Evolutionary conservation across 2,797 vertebrate species (phyloP).

Genomic region (Hapalemur alaotrensis): DNA sequence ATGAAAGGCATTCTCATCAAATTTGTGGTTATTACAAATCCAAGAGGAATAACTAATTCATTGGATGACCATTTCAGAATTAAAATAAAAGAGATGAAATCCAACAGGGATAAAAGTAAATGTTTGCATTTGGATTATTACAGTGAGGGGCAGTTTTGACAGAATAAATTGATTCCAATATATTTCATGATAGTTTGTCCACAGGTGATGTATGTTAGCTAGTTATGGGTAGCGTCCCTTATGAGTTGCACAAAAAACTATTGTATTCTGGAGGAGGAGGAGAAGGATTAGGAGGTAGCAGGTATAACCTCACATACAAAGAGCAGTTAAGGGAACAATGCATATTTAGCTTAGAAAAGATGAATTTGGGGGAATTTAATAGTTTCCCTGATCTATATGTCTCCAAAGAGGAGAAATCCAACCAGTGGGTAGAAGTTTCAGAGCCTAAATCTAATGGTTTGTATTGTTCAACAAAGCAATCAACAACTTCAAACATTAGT

Average conservation of each 20-base stretch:
- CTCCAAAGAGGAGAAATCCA: neutral
- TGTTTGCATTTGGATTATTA: neutral
- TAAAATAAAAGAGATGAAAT: neutral
- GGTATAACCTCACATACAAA: neutral
- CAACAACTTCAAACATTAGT: neutral
- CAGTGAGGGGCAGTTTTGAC: neutral
- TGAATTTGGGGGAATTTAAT: neutral
- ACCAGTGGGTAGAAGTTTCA: neutral
- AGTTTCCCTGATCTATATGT: neutral
- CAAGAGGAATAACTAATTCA: neutral
- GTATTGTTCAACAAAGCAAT: neutral
- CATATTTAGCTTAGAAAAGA: neutral
- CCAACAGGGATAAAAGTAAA: neutral
- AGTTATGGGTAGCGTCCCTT: neutral
- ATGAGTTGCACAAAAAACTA: neutral
- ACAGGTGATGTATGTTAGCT: neutral
- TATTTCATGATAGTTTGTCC: neutral
- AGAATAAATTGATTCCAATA: neutral
- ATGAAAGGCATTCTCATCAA: neutral
- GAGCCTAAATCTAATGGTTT: neutral
- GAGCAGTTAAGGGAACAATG: neutral
- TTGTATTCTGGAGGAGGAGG: neutral
- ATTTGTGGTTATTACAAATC: neutral
- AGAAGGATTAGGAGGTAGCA: neutral
- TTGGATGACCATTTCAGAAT: neutral